Conservation (phyloP, 2,888 invertebrate genomes). For the Caenorhabditis becei region DNA sequence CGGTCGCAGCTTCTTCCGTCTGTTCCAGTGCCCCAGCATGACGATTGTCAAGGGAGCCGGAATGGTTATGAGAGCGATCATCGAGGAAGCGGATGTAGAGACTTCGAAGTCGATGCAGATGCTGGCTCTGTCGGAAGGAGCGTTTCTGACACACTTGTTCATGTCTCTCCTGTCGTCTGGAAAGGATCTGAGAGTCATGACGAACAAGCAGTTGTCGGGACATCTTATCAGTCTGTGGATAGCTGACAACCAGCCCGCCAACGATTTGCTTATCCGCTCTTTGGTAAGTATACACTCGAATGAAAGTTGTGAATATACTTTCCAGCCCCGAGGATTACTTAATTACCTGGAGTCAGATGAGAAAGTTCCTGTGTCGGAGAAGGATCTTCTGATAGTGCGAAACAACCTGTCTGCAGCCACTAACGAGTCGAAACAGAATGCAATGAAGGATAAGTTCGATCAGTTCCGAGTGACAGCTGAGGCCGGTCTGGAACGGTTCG, state of each 20-base stretch:
- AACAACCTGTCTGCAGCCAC: slow-evolving; percentile 94
- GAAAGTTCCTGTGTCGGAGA: slow-evolving; percentile 87
- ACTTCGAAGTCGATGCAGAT: slow-evolving; percentile 94
- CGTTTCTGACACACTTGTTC: slow-evolving; percentile 92
- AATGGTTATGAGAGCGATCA: slow-evolving; percentile 95
- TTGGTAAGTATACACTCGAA: slow-evolving; percentile 72
- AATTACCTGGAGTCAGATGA: slow-evolving; percentile 92
- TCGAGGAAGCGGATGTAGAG: slow-evolving; percentile 95
- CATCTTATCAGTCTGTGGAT: slow-evolving; percentile 97
- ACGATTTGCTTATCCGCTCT: slow-evolving; percentile 76
- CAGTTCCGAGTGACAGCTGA: slow-evolving; percentile 80
- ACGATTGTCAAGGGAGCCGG: slow-evolving; percentile 98
- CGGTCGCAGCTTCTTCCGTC: slow-evolving; percentile 92
- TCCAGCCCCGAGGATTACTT: slow-evolving; percentile 93
- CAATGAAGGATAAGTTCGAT: slow-evolving; percentile 67
- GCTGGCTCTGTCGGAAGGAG: slow-evolving; percentile 95
- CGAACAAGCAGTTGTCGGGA: slow-evolving; percentile 89
- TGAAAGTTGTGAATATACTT: slow-evolving; percentile 53
- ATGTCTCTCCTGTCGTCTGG: slow-evolving; percentile 91
- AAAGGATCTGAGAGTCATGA: slow-evolving; percentile 86
- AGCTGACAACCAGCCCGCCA: slow-evolving; percentile 87
- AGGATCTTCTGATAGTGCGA: slow-evolving; percentile 85
- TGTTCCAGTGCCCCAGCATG: slow-evolving; percentile 95
- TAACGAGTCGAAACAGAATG: slow-evolving; percentile 68
- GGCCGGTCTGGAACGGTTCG: slow-evolving; percentile 83